Evolutionary conservation across 2,113 vertebrate species (phyloP).

Genomic region (Chunga burmeisteri): DNA sequence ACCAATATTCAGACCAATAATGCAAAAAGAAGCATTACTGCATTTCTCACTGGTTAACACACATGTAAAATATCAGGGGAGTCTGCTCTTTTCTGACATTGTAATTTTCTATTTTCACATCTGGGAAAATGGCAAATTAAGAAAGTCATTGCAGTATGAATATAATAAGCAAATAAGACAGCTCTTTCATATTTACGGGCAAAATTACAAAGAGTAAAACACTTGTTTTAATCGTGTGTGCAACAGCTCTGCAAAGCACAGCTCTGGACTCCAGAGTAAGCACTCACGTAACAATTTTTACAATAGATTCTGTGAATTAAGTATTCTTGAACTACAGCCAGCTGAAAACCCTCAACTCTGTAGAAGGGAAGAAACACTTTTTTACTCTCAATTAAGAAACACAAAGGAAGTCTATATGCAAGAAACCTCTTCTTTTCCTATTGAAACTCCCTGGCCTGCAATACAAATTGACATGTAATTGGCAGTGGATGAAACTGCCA

Average conservation of each 20-base stretch:
- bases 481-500: background rate
- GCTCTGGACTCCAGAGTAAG: background rate
- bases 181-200: background rate
- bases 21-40: background rate
- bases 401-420: background rate
- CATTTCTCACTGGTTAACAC: background rate
- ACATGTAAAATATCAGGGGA: background rate
- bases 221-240: background rate
- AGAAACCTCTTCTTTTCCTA: background rate
- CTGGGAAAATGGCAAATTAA: background rate
- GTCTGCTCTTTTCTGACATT: background rate
- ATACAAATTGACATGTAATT: background rate
- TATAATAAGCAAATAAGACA: background rate
- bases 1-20: background rate
- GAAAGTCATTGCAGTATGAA: background rate
- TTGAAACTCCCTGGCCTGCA: background rate
- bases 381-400: background rate
- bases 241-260: background rate
- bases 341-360: background rate
- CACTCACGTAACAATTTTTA: background rate
- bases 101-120: background rate
- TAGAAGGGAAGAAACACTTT: fast-evolving
- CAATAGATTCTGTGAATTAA: background rate
- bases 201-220: background rate
- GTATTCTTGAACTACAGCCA: background rate